phyloP scores from a whole-genome alignment of 1,140 invertebrate species.

The Drosophila obscura region DNA sequence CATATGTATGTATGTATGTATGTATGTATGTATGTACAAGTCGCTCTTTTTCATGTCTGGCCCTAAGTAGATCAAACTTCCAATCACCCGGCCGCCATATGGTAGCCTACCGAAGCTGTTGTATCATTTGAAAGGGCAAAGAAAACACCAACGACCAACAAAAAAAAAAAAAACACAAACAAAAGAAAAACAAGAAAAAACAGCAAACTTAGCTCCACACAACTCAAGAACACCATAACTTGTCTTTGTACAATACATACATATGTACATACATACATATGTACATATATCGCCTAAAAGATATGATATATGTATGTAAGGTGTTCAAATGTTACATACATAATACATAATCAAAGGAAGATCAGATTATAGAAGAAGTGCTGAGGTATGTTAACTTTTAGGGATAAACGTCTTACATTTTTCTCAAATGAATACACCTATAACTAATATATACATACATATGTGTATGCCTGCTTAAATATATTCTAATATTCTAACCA shows the following conservation, averaged over 20 bases:
- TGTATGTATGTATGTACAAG: neutral
- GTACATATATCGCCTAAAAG: no score
- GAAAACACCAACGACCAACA: neutral
- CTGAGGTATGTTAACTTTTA: no score
- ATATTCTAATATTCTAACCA: no score
- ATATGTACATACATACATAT: neutral
- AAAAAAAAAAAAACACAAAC: constrained; percentile 9
- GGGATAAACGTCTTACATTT: no score
- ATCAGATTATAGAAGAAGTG: no score
- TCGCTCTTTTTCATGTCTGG: constrained; percentile 7
- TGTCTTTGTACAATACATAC: constrained; percentile 4
- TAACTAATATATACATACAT: no score
- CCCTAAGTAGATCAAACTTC: constrained; percentile 34
- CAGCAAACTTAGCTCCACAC: constrained; percentile 3
- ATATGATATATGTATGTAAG: neutral
- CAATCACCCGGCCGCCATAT: constrained; percentile 4
- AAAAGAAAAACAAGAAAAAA: constrained; percentile 14
- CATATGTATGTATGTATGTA: neutral
- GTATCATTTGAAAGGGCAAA: constrained; percentile 18
- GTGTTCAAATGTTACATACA: no score
- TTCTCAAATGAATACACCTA: no score
- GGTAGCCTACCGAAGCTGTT: constrained; percentile 28
- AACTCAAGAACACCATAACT: constrained; percentile 22
- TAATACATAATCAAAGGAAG: no score
- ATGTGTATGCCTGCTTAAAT: no score